Conservation (phyloP, 1,140 invertebrate genomes). For the Cataglyphis hispanica region DNA sequence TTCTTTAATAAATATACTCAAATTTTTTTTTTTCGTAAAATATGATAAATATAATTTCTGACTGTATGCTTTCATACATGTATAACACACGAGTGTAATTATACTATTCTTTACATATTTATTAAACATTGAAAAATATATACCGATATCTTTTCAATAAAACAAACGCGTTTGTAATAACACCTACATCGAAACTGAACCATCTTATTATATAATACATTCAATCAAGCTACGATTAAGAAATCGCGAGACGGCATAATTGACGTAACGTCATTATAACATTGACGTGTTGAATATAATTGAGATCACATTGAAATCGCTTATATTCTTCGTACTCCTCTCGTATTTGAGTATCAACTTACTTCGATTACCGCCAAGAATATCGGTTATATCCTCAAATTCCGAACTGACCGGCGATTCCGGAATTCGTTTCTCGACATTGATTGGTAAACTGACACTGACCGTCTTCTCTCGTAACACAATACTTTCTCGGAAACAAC, state of each 20-base stretch:
- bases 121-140: background rate
- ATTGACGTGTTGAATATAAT: background rate
- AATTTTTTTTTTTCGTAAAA: background rate
- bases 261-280: conserved; percentile 13
- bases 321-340: conserved; percentile 1
- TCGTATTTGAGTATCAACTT: conserved; percentile 58
- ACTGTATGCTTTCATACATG: background rate
- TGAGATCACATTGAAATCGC: background rate
- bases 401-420: conserved; percentile 55
- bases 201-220: conserved; percentile 12
- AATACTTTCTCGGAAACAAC: conserved; percentile 42
- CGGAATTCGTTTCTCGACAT: conserved; percentile 55
- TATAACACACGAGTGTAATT: background rate
- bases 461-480: conserved; percentile 55
- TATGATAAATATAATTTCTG: background rate
- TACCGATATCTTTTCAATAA: background rate
- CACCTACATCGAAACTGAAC: background rate
- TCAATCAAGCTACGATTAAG: conserved; percentile 4
- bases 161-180: conserved; percentile 13
- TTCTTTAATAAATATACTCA: background rate
- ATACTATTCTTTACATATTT: background rate
- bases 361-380: conserved; percentile 58
- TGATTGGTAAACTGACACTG: conserved; percentile 81
- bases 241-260: conserved; percentile 8
- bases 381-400: conserved; percentile 73